Conservation (phyloP, 2,113 vertebrate genomes). For the Nannospalax galili region DNA sequence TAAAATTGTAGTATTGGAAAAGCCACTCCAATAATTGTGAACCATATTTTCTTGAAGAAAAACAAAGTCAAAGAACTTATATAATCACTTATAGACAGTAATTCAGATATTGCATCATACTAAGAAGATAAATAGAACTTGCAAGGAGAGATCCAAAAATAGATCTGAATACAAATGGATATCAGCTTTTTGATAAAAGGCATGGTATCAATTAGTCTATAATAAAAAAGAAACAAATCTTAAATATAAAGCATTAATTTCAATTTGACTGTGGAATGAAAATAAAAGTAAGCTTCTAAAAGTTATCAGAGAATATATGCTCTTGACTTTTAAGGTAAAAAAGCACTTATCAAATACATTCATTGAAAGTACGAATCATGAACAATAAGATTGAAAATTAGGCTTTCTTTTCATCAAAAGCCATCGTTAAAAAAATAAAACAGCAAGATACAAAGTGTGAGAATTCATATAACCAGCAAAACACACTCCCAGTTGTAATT, state of each 20-base stretch:
- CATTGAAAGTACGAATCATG: background rate
- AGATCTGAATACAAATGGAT: background rate
- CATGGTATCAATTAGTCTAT: background rate
- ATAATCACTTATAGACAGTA: background rate
- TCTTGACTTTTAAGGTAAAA: background rate
- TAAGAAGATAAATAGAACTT: background rate
- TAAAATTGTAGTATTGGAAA: background rate
- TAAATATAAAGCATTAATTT: slow-evolving; percentile 32
- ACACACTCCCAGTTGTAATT: background rate
- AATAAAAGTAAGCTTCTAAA: slow-evolving; percentile 23
- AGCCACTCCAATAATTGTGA: background rate
- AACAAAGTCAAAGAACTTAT: background rate
- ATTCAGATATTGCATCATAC: background rate
- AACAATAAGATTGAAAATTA: background rate
- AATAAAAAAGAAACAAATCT: slow-evolving; percentile 37
- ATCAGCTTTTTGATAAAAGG: background rate
- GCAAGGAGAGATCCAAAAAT: background rate
- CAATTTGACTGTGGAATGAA: background rate
- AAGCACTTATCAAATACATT: background rate
- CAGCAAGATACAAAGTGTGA: background rate
- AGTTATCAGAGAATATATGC: slow-evolving; percentile 13
- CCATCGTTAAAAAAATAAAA: slow-evolving; percentile 16
- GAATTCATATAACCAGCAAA: background rate
- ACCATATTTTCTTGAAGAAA: background rate
- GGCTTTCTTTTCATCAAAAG: background rate